Percentiles rank a stretch among this genome's conserved stretches.
Evolutionary conservation across 2,797 vertebrate species (phyloP).

Genomic region (Acanthornis magna): DNA sequence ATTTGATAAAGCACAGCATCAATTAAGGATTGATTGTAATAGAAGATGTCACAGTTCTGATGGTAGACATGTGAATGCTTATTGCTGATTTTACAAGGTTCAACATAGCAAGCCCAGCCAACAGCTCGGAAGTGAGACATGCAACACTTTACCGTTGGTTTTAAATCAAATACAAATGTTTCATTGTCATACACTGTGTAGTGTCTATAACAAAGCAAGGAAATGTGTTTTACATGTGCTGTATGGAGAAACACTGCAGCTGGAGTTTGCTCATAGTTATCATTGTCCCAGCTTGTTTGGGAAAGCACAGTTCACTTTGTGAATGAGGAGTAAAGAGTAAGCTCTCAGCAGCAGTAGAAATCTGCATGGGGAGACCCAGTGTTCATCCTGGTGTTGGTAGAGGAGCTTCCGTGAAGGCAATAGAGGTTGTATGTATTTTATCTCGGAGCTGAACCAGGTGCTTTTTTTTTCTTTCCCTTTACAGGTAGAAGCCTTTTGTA

Average conservation of each 20-base stretch:
- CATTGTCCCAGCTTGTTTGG: not conserved
- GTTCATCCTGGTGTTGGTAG: not conserved
- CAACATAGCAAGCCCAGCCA: constrained; percentile 9
- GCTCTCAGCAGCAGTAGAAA: not conserved
- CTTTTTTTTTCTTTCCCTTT: constrained; percentile 2
- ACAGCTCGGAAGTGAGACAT: constrained; percentile 22
- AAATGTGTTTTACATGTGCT: constrained; percentile 33
- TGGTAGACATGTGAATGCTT: constrained; percentile 36
- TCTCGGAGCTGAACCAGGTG: not conserved
- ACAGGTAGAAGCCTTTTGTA: constrained; percentile 58
- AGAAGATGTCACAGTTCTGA: not conserved
- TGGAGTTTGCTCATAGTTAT: not conserved
- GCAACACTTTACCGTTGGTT: not conserved
- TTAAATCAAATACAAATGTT: constrained; percentile 57
- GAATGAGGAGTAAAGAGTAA: not conserved
- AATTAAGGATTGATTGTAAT: constrained; percentile 30
- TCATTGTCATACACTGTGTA: constrained; percentile 4
- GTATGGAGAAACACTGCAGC: not conserved
- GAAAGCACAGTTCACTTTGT: not conserved
- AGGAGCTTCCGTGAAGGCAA: not conserved
- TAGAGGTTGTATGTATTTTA: not conserved
- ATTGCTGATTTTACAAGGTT: constrained; percentile 56
- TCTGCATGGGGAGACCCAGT: not conserved
- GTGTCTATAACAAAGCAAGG: constrained; percentile 49
- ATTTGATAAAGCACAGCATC: not conserved